Conservation (phyloP, 2,113 vertebrate species). For the Leptobrachium leishanense region DNA sequence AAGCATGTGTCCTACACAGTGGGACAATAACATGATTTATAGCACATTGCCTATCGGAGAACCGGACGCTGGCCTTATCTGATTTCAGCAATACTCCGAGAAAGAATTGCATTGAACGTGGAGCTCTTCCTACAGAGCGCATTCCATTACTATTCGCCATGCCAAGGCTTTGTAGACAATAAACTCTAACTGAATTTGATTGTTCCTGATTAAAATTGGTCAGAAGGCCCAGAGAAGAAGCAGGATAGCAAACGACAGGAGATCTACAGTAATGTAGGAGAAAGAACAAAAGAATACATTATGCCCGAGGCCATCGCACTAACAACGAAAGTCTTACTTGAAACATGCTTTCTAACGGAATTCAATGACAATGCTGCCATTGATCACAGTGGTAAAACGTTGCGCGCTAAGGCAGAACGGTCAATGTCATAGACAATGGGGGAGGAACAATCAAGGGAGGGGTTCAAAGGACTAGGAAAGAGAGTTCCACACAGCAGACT, state of each 20-base stretch:
- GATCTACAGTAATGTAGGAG: background rate
- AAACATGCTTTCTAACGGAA: constrained; percentile 6
- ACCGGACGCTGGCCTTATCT: too few relatives aligned
- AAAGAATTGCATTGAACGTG: too few relatives aligned
- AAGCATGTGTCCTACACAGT: too few relatives aligned
- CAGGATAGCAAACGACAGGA: constrained; percentile 10
- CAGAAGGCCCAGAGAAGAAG: background rate
- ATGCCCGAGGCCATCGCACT: constrained; percentile 19
- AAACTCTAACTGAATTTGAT: background rate
- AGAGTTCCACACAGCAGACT: background rate
- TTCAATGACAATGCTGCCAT: constrained; percentile 34
- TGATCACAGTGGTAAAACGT: constrained; percentile 18
- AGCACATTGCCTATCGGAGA: too few relatives aligned
- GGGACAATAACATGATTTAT: too few relatives aligned
- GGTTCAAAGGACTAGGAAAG: background rate
- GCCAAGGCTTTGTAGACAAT: too few relatives aligned
- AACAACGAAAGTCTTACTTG: constrained; percentile 8
- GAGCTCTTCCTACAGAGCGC: too few relatives aligned
- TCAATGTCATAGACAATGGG: background rate
- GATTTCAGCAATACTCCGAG: too few relatives aligned
- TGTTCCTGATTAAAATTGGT: background rate
- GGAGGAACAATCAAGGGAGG: constrained; percentile 12
- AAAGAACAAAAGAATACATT: constrained; percentile 13
- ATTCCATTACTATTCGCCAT: too few relatives aligned
- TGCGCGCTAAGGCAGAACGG: background rate